phyloP scores from a whole-genome alignment of 2,797 vertebrate genomes.

The Nannoperca obscura region DNA sequence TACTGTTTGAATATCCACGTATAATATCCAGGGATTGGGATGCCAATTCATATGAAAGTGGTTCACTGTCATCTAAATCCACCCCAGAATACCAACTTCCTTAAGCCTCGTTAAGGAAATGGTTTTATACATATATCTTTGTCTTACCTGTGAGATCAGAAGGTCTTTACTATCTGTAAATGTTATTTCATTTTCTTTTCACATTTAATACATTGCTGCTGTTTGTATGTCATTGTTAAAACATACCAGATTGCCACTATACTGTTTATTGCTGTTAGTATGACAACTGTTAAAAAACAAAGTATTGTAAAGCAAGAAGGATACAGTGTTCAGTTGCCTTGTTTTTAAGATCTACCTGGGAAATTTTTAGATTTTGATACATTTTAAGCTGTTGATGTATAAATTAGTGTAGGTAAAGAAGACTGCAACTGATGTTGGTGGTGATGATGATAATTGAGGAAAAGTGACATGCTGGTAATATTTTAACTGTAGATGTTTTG shows the following conservation, averaged over 20 bases:
- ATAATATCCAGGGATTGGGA: not conserved
- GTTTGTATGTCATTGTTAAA: constrained; percentile 20
- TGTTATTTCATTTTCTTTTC: constrained; percentile 18
- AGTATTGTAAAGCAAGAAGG: constrained; percentile 64
- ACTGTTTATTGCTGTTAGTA: constrained; percentile 53
- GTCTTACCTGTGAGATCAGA: constrained; percentile 37
- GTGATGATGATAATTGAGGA: constrained; percentile 27
- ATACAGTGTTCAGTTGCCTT: constrained; percentile 69
- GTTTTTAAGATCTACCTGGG: constrained; percentile 49
- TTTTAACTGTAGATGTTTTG: constrained; percentile 64
- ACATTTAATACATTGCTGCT: constrained; percentile 17
- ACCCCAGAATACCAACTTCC: constrained; percentile 27
- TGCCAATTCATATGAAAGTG: constrained; percentile 18
- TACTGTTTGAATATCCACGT: constrained; percentile 43
- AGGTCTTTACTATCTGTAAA: constrained; percentile 18
- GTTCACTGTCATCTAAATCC: constrained; percentile 18
- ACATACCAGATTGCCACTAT: constrained; percentile 38
- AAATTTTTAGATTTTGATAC: constrained; percentile 79
- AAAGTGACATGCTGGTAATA: constrained; percentile 32
- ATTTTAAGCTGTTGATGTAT: constrained; percentile 64
- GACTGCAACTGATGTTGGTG: constrained; percentile 7
- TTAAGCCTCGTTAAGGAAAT: constrained; percentile 37
- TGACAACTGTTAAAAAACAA: constrained; percentile 37
- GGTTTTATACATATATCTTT: constrained; percentile 52
- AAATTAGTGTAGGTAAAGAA: constrained; percentile 55